A percentile compares a stretch with the other conserved stretches of the same genome.
Conservation (phyloP, 1,140 invertebrate genomes). For the Achroia grisella region DNA sequence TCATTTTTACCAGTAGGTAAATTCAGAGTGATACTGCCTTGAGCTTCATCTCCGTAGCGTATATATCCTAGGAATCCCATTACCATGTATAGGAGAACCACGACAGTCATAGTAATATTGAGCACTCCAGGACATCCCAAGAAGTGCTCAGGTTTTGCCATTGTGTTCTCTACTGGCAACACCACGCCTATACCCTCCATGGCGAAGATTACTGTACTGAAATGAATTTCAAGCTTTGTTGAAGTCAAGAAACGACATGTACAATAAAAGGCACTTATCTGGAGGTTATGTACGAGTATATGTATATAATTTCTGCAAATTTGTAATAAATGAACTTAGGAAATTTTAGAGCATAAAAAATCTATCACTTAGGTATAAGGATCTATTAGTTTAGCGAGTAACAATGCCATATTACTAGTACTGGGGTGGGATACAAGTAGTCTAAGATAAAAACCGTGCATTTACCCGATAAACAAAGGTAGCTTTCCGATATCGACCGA, state of each 20-base stretch:
- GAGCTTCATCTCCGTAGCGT: constrained; percentile 79
- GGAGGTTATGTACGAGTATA: too few relatives aligned
- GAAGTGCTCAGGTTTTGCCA: constrained; percentile 87
- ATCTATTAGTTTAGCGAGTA: too few relatives aligned
- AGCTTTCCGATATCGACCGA: constrained; percentile 68
- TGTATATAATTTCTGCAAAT: too few relatives aligned
- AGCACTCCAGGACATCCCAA: constrained; percentile 88
- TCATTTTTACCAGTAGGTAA: constrained; percentile 72
- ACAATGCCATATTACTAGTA: too few relatives aligned
- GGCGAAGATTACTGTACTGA: constrained; percentile 84
- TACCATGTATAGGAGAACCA: constrained; percentile 82
- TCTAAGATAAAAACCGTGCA: neutral
- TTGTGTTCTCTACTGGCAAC: constrained; percentile 91
- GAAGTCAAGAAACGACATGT: constrained; percentile 23
- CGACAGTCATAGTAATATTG: constrained; percentile 87
- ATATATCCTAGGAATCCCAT: constrained; percentile 92
- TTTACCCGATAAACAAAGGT: constrained; percentile 79
- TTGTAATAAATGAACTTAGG: too few relatives aligned
- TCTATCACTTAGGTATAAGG: too few relatives aligned
- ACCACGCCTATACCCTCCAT: constrained; percentile 90
- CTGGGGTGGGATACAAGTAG: too few relatives aligned
- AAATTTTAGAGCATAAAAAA: too few relatives aligned
- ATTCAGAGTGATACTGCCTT: constrained; percentile 83
- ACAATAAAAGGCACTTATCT: too few relatives aligned
- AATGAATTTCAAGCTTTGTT: constrained; percentile 42